phyloP scores from a whole-genome alignment of 2,113 vertebrate genomes.

The Melanostigma gelatinosum region DNA sequence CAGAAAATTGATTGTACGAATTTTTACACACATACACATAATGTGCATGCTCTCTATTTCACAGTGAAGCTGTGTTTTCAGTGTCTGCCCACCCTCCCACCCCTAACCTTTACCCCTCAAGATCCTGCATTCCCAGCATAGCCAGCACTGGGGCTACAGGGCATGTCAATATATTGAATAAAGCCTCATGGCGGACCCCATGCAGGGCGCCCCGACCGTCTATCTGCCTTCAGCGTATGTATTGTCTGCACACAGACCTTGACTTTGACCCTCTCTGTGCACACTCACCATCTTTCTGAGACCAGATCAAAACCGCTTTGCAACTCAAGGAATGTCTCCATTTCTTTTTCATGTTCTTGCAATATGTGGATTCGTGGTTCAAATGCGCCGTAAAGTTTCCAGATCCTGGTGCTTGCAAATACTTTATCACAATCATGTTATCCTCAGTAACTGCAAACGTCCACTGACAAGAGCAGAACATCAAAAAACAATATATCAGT shows the following conservation, averaged over 20 bases:
- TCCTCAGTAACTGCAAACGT: neutral
- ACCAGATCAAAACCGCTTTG: slow-evolving; percentile 34
- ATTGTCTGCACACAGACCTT: slow-evolving; percentile 76
- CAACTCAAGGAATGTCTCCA: slow-evolving; percentile 5
- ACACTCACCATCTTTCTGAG: slow-evolving; percentile 26
- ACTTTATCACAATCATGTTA: neutral
- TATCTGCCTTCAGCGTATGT: slow-evolving; percentile 31
- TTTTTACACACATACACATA: neutral
- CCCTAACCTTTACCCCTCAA: slow-evolving; percentile 69
- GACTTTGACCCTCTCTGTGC: slow-evolving; percentile 73
- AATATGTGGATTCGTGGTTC: neutral
- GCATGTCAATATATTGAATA: slow-evolving; percentile 61
- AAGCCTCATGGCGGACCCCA: slow-evolving; percentile 47
- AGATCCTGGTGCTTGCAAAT: neutral
- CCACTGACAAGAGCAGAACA: neutral
- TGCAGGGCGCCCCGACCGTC: neutral
- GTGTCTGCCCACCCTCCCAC: slow-evolving; percentile 57
- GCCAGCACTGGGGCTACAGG: slow-evolving; percentile 44
- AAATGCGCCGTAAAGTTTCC: neutral
- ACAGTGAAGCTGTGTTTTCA: slow-evolving; percentile 63
- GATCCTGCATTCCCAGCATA: slow-evolving; percentile 66
- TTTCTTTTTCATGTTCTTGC: neutral
- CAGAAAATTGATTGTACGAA: neutral
- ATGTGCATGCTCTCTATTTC: neutral
- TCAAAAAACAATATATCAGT: neutral